These are phyloP conservation scores for Caenorhabditis sulstoni DNA, from an alignment of 2,888 invertebrate genomes.

Conservation along the genomic window DNA sequence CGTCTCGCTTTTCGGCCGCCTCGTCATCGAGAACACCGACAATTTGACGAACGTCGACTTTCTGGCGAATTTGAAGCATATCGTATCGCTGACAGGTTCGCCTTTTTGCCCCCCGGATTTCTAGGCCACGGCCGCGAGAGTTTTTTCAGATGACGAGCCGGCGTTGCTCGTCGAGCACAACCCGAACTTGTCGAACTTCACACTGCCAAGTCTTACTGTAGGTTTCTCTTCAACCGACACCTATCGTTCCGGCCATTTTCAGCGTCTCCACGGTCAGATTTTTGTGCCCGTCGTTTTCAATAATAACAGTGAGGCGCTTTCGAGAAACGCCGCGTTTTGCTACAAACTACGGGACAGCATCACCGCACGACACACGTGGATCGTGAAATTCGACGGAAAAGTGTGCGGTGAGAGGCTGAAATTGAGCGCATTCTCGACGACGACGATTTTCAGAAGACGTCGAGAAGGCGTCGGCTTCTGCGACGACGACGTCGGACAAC, in stretches of 20 bases:
- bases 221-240: not conserved
- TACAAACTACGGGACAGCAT: no score
- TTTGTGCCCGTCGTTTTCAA: not conserved
- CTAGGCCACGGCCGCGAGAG: no score
- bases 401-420: constrained; percentile 2
- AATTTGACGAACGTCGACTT: constrained; percentile 11
- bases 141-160: constrained; percentile 2
- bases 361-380: not conserved
- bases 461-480: no score
- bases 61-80: not conserved
- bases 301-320: constrained; percentile 13
- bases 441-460: no score
- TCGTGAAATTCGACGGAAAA: constrained; percentile 1
- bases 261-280: not conserved
- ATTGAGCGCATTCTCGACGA: no score
- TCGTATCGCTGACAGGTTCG: constrained; percentile 6
- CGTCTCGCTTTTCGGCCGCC: not conserved
- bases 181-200: not conserved
- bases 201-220: constrained; percentile 6
- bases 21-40: not conserved
- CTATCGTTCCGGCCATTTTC: not conserved
- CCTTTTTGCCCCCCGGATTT: no score
- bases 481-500: no score
- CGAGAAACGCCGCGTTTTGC: no score
- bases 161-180: constrained; percentile 1